Base-by-base conservation (phyloP, 2,888 invertebrate species). In the Meloe dianella region DNA sequence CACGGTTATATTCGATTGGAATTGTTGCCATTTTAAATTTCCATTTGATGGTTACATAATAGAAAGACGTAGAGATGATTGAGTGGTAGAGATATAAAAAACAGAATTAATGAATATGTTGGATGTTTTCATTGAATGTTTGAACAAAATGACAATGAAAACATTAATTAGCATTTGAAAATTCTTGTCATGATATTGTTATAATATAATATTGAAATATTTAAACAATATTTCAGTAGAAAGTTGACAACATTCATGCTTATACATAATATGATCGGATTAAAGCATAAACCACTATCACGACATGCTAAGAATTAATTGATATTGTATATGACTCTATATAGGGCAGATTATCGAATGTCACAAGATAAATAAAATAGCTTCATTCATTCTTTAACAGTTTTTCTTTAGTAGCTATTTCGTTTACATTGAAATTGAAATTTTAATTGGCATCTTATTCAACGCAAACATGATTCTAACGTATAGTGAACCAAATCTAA, bases 301-400 rank as follows among this genome's bases (percentile, higher is more conserved):
- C 65, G 64, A 67, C 66, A 41, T 63, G 66, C 69, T 68, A 69
- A 66, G 71, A 71, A 71, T 71, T 71, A 71, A 71, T 71, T 67
- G 68, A 69, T 69, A 67, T 57, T 41, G 65, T 60, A 20, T 57
- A 20, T 24, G 54, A 24, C 12, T 63, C 60, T 63, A 62, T 57
- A 61, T 59, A 62, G 59, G 51, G 30, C 56, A 63, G 65, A 68
- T 68, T 65, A 68, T 68, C 62, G 68, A 63, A 65, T 65, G 60
- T 67, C 67, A 54, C 61, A 64, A 67, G 67, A 67, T 67, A 67
- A 67, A 67, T 64, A 67, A 67, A 64, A 61, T 64, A 61, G 67
- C 59, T 62, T 61, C 57, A 66, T 66, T 38, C 58, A 10, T 41
- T 47, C 47, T 3, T 2, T 4, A 41, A 17, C 2, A 27, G 27